Conservation (phyloP, 2,888 invertebrate species). For the Parnassius apollo region DNA sequence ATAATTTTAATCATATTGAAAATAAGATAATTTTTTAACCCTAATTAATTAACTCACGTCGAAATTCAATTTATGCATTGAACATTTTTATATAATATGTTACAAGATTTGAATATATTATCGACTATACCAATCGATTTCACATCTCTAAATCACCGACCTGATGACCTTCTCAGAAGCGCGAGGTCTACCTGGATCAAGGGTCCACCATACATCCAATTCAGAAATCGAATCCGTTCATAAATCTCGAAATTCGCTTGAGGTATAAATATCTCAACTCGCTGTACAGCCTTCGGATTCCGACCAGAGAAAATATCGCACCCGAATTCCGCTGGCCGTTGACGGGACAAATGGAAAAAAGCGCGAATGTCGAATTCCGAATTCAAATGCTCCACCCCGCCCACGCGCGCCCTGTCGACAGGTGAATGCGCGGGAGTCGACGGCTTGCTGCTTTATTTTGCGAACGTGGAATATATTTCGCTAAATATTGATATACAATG, state of each 20-base stretch:
- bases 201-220: constrained; percentile 55
- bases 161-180: constrained; percentile 35
- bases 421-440: constrained; percentile 73
- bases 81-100: constrained; percentile 5
- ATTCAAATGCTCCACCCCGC: constrained; percentile 51
- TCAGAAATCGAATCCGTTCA: constrained; percentile 49
- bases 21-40: neutral
- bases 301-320: constrained; percentile 76
- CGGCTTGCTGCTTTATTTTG: constrained; percentile 59
- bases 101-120: constrained; percentile 12
- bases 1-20: too few species aligned
- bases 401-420: constrained; percentile 62
- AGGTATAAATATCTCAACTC: constrained; percentile 71
- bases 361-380: constrained; percentile 64
- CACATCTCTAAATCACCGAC: constrained; percentile 21
- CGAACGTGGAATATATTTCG: constrained; percentile 62
- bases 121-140: constrained; percentile 22
- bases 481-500: constrained; percentile 73
- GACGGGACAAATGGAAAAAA: constrained; percentile 69
- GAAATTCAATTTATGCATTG: constrained; percentile 9
- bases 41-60: constrained; percentile 10
- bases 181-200: constrained; percentile 53
- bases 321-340: constrained; percentile 72
- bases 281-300: constrained; percentile 73
- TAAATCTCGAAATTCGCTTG: constrained; percentile 60